Evolutionary conservation across 1,140 invertebrate genomes (phyloP), one percentile per base, ranked within the genome.

Genomic region (Musca domestica): DNA sequence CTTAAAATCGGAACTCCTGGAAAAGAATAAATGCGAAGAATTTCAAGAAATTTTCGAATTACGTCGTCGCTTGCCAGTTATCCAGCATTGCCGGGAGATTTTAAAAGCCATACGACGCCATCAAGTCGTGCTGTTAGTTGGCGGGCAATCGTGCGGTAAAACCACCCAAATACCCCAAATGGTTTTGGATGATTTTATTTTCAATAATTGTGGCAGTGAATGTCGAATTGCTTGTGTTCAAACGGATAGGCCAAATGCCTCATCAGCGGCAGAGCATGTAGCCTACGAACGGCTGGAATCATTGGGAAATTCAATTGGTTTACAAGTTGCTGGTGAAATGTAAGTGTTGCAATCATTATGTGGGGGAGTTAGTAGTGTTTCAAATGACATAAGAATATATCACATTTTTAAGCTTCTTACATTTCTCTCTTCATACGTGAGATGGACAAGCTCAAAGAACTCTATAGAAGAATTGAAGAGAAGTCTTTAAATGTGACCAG

Each of bases 181-280:
- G 73, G 90, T 98, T 72, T 83, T 98, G 63, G 94, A 98, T 82
- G 83, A 91, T 74, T 88, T 87, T 75, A 89, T 96, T 30, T 72
- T 82, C 34, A 80, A 84, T 10, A 85, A 86, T 0, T 84, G 85
- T 68, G 96, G 91, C 4, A 93, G 92, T 0, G 76, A 87, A 46
- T 92, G 92, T 72, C 90, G 88, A 73, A 92, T 98, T 71, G 79
- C 96, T 56, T 94, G 96, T 67, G 97, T 95, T 1, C 95, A 98
- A 83, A 96, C 96, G 0, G 85, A 96, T 68, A 86, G 96, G 68
- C 96, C 98, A 67, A 94, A 93, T 66, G 95, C 96, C 2, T 93
- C 96, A 47, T 90, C 95, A 2, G 88, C 96, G 23, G 93, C 95
- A 10, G 88, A 92, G 75, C 86, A 95, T 82, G 93, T 96, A 12